These are phyloP conservation scores for Crioceris asparagi DNA, from an alignment of 2,888 invertebrate genomes.

Conservation along the genomic window DNA sequence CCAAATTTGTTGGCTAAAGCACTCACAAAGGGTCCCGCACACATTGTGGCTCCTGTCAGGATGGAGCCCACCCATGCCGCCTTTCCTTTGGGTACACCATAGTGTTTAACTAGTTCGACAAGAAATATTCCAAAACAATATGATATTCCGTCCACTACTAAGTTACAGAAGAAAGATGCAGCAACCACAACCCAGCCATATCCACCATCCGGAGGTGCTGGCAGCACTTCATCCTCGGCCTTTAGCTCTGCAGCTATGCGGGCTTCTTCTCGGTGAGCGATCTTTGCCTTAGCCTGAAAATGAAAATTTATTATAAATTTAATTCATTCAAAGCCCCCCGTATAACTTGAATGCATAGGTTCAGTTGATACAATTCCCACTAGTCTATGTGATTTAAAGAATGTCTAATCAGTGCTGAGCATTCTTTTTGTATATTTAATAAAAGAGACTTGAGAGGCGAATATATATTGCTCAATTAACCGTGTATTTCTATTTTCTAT, in stretches of 20 bases:
- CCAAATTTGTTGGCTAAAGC: slow-evolving; percentile 95
- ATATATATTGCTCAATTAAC: no score
- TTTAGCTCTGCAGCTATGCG: slow-evolving; percentile 56
- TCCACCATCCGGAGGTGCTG: slow-evolving; percentile 83
- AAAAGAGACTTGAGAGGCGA: no score
- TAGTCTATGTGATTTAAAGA: no score
- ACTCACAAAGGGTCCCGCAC: slow-evolving; percentile 88
- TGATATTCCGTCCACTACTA: slow-evolving; percentile 95
- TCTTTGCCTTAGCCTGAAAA: slow-evolving; percentile 73
- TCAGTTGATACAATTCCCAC: no score
- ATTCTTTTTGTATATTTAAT: no score
- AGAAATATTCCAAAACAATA: slow-evolving; percentile 95
- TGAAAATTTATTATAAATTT: slow-evolving; percentile 1
- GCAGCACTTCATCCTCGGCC: slow-evolving; percentile 62
- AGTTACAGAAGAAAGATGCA: slow-evolving; percentile 94
- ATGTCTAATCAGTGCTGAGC: no score
- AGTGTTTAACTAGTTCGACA: slow-evolving; percentile 65
- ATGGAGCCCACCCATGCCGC: slow-evolving; percentile 92
- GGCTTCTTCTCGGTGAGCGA: slow-evolving; percentile 74
- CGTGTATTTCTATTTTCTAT: no score
- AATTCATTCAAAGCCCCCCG: no score
- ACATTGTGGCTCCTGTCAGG: slow-evolving; percentile 88
- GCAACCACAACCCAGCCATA: slow-evolving; percentile 92
- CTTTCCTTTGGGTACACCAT: slow-evolving; percentile 78
- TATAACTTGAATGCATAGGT: no score